These are phyloP conservation scores for Notothenia rossii DNA, from an alignment of 2,113 vertebrate genomes.

Conservation along the genomic window DNA sequence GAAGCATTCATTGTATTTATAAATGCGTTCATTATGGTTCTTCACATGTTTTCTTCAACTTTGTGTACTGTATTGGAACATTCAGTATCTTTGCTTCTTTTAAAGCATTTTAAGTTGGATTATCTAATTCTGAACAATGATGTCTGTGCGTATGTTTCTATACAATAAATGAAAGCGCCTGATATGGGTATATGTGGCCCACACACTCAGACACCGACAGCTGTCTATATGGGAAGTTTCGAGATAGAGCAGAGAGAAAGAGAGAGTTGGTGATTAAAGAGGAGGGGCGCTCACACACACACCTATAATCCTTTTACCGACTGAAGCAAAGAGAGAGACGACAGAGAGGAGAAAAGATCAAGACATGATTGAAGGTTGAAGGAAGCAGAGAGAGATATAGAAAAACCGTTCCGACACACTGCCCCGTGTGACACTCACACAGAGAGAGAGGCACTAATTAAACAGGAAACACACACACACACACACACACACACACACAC, in stretches of 20 bases:
- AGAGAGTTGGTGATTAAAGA: constrained; percentile 56
- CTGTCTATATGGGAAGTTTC: constrained; percentile 1
- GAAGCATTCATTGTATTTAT: not conserved
- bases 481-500: constrained; percentile 29
- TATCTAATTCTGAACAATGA: not conserved
- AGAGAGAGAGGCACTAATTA: constrained; percentile 54
- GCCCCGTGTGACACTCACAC: constrained; percentile 46
- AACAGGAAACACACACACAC: constrained; percentile 41
- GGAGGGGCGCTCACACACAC: constrained; percentile 34
- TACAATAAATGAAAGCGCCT: not conserved
- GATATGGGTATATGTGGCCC: not conserved
- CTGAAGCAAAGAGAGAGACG: constrained; percentile 16
- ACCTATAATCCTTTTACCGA: constrained; percentile 39
- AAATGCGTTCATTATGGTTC: not conserved
- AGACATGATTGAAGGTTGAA: not conserved
- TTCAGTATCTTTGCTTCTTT: not conserved
- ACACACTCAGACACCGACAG: constrained; percentile 26
- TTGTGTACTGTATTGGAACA: not conserved
- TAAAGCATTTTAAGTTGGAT: no score
- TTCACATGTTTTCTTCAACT: not conserved
- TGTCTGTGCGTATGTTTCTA: no score
- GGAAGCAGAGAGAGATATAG: constrained; percentile 23
- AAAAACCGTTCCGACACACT: constrained; percentile 45
- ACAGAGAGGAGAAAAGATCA: constrained; percentile 30
- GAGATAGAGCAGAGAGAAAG: constrained; percentile 35